Evolutionary conservation across 1,140 invertebrate species (phyloP).

Genomic region (Zaprionus ornatus): DNA sequence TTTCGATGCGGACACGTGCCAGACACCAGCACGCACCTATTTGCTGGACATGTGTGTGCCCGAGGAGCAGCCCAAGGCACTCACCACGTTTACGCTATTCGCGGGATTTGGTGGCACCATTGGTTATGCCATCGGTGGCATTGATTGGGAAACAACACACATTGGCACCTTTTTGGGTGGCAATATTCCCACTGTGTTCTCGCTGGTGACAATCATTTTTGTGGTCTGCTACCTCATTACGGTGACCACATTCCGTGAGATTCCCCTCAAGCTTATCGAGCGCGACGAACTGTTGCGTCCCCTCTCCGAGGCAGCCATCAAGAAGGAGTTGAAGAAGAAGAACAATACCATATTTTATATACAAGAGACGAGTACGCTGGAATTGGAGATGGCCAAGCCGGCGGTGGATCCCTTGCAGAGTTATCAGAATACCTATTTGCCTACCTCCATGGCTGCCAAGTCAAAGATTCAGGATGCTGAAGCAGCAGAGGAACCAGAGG

Average conservation of each 20-base stretch:
- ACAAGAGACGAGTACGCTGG: conserved; percentile 63
- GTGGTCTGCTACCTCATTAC: conserved; percentile 88
- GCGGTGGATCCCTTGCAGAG: conserved; percentile 50
- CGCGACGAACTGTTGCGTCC: conserved; percentile 74
- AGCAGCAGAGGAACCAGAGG: conserved; percentile 55
- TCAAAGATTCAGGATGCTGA: conserved; percentile 35
- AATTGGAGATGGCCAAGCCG: conserved; percentile 47
- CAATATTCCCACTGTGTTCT: conserved; percentile 91
- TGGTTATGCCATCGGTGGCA: conserved; percentile 91
- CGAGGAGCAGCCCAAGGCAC: conserved; percentile 91
- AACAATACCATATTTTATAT: conserved; percentile 76
- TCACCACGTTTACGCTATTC: conserved; percentile 93
- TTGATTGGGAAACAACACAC: conserved; percentile 90
- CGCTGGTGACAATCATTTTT: conserved; percentile 89
- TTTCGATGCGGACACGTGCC: conserved; percentile 93
- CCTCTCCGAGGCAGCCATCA: conserved; percentile 78
- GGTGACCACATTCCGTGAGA: conserved; percentile 89
- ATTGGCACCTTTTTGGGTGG: conserved; percentile 88
- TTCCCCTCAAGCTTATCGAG: conserved; percentile 86
- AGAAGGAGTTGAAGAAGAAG: conserved; percentile 82
- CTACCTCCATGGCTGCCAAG: conserved; percentile 17
- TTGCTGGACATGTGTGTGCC: conserved; percentile 91
- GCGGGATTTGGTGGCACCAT: conserved; percentile 92
- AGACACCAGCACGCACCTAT: conserved; percentile 92
- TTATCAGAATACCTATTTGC: conserved; percentile 65